Evolutionary conservation across 92 coral and sea anemone genomes (phyloP).

Genomic region (Desmophyllum pertusum): DNA sequence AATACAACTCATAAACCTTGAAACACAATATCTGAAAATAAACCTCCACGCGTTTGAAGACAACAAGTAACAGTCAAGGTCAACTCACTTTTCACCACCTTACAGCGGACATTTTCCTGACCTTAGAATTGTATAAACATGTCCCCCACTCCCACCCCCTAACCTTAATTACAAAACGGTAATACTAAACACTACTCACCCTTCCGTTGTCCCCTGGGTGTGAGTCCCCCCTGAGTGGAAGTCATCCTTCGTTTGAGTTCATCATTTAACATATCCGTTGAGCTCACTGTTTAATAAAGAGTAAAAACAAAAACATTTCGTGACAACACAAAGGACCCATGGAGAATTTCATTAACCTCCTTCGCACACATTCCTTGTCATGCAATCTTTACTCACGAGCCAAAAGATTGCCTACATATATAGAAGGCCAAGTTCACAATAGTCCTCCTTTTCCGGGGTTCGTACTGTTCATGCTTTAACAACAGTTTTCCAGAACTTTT

Average conservation of each 20-base stretch:
- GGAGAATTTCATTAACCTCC: neutral
- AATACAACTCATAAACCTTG: neutral
- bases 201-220: conserved; percentile 68
- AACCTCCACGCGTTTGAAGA: neutral
- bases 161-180: neutral
- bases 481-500: too few relatives aligned
- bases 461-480: too few relatives aligned
- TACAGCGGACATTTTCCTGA: neutral
- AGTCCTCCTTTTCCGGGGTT: too few relatives aligned
- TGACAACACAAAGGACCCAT: too few relatives aligned
- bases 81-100: neutral
- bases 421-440: too few relatives aligned
- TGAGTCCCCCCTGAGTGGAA: conserved; percentile 61
- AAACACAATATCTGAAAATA: neutral
- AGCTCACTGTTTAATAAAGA: conserved; percentile 66
- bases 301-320: neutral
- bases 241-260: conserved; percentile 91
- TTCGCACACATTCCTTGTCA: too few relatives aligned
- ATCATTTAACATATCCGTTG: conserved; percentile 86
- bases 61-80: neutral
- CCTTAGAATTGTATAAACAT: neutral
- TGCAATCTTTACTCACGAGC: too few relatives aligned
- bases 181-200: conserved; percentile 55
- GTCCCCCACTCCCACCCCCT: neutral
- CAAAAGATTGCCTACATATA: too few relatives aligned